Evolutionary conservation across 2,113 vertebrate genomes (phyloP), one percentile per base, ranked within the genome.

Genomic region (Notarius quadriscutis): DNA sequence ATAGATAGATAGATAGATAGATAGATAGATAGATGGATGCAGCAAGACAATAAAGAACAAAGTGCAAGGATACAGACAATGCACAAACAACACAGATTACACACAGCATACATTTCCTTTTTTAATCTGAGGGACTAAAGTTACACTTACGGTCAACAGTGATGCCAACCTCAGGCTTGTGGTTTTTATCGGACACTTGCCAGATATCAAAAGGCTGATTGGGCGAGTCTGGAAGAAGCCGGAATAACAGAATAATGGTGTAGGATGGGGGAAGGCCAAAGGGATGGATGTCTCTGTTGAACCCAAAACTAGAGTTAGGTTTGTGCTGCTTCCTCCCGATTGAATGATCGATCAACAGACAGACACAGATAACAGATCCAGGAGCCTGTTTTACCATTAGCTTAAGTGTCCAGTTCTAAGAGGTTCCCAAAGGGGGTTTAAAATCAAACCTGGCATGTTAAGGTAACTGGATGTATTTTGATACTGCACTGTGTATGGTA

Each of bases 161-260:
- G 89, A 99, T 91, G 86, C 98, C 98, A 55, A 97, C 96, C 96
- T 99, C 96, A 0, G 98, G 97, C 87, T 96, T 97, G 92, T 97
- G 95, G 91, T 97, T 96, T 89, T 95, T 95, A 94, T 93, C 96
- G 17, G 97, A 97, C 88, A 99, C 96, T 95, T 99, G 98, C 98
- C 98, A 99, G 91, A 99, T 94, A 91, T 98, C 97, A 89, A 99
- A 99, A 88, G 97, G 95, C 48, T 98, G 95, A 0, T 7, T 94
- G 30, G 97, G 96, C 0, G 97, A 94, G 91, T 99, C 97, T 0
- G 98, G 97, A 58, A 99, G 96, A 62, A 99, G 95, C 51, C 97
- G 97, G 94, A 99, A 96, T 90, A 97, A 92, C 89, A 99, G 63
- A 91, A 99, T 98, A 93, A 99, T 96, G 10, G 98, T 99, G 93